phyloP scores from a whole-genome alignment of 1,140 invertebrate genomes.

The Nylanderia fulva region DNA sequence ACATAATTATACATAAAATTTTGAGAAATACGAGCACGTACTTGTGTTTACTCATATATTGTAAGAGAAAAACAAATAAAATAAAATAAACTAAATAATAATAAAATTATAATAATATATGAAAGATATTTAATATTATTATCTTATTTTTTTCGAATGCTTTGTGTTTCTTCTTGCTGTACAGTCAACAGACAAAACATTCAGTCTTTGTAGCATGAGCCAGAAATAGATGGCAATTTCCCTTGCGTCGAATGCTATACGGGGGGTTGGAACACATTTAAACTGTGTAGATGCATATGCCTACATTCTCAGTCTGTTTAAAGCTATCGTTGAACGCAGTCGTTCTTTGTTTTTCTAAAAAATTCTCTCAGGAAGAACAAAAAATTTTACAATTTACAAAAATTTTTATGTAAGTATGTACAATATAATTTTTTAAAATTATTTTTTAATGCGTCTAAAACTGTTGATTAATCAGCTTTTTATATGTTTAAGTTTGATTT shows the following conservation, averaged over 20 bases:
- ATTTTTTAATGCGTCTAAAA: neutral
- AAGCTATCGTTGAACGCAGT: slow-evolving; percentile 40
- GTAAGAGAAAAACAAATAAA: too few species aligned
- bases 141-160: slow-evolving; percentile 5
- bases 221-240: slow-evolving; percentile 79
- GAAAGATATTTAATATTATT: neutral
- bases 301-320: slow-evolving; percentile 56
- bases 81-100: too few species aligned
- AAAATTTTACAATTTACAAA: neutral
- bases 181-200: neutral
- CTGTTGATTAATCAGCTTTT: neutral
- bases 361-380: neutral
- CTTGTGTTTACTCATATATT: neutral
- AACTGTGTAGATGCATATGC: slow-evolving; percentile 39
- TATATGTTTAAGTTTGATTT: neutral
- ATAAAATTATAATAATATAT: neutral
- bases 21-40: too few species aligned
- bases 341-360: neutral
- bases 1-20: neutral
- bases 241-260: slow-evolving; percentile 70
- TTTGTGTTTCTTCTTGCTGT: slow-evolving; percentile 30
- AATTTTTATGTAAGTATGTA: neutral
- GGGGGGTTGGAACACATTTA: slow-evolving; percentile 79
- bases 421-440: neutral
- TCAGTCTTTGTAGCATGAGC: slow-evolving; percentile 68